A percentile compares a stretch with the other conserved stretches of the same genome.
phyloP scores from a whole-genome alignment of 1,140 invertebrate species.

The Cyrtorhinus lividipennis region DNA sequence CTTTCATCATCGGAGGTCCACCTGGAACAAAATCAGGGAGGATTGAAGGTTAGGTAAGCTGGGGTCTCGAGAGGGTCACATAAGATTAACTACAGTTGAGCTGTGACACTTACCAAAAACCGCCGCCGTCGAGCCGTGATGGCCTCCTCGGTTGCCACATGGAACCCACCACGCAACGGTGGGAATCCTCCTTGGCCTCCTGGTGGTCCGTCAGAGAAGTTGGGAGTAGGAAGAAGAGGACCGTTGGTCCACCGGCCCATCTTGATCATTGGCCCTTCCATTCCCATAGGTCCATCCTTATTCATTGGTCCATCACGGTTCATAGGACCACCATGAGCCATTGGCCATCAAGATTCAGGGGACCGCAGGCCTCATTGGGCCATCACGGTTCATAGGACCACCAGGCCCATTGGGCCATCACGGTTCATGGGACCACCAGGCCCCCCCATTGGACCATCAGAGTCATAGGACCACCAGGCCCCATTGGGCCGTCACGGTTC shows the following conservation, averaged over 20 bases:
- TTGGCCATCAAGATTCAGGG: not conserved
- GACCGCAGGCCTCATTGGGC: not conserved
- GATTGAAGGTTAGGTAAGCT: not conserved
- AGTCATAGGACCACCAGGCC: not conserved
- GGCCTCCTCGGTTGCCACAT: not conserved
- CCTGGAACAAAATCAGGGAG: not conserved
- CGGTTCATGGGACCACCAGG: not conserved
- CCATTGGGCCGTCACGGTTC: not conserved
- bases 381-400: not conserved
- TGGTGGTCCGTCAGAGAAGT: not conserved
- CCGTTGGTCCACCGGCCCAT: not conserved
- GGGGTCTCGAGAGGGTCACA: not conserved
- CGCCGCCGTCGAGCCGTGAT: not conserved
- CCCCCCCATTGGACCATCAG: not conserved
- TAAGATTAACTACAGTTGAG: not conserved
- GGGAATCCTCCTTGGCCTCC: not conserved
- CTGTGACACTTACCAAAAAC: not conserved
- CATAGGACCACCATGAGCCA: not conserved
- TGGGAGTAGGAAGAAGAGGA: not conserved
- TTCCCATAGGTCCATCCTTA: not conserved
- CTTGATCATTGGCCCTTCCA: not conserved
- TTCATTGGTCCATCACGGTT: not conserved
- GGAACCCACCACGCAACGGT: not conserved
- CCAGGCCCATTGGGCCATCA: not conserved
- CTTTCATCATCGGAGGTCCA: not conserved